phyloP scores from a whole-genome alignment of 2,888 invertebrate species.

The Homarus gammarus region DNA sequence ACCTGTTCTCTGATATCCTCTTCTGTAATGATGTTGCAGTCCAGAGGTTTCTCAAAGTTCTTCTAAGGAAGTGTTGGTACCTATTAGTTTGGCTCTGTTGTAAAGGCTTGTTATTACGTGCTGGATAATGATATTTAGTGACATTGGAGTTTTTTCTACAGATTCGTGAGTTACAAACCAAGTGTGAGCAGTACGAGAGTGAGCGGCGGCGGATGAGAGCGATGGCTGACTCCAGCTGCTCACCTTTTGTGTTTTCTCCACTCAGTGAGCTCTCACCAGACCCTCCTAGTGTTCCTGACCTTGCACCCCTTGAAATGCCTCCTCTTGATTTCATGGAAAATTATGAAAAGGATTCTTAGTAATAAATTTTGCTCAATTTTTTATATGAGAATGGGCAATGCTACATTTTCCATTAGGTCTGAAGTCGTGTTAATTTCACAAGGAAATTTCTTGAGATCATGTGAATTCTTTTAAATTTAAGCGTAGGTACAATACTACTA shows the following conservation, averaged over 20 bases:
- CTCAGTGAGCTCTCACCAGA: conserved; percentile 66
- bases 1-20: too few relatives aligned
- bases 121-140: too few relatives aligned
- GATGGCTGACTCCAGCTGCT: conserved; percentile 65
- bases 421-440: too few relatives aligned
- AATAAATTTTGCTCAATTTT: background rate
- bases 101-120: too few relatives aligned
- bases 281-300: conserved; percentile 55
- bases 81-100: too few relatives aligned
- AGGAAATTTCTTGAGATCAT: too few relatives aligned
- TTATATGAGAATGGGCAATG: background rate
- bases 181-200: conserved; percentile 59
- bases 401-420: too few relatives aligned
- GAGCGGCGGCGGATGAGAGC: conserved; percentile 57
- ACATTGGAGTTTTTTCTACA: background rate
- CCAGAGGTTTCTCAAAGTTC: too few relatives aligned
- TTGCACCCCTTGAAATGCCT: conserved; percentile 64
- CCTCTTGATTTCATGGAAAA: conserved; percentile 62
- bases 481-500: too few relatives aligned
- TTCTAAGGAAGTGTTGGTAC: too few relatives aligned
- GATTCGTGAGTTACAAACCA: conserved; percentile 56
- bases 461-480: too few relatives aligned
- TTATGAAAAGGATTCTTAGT: conserved; percentile 45
- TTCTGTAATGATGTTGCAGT: too few relatives aligned
- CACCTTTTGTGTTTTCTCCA: conserved; percentile 65